Evolutionary conservation across 2,888 invertebrate species (phyloP).

Genomic region (Polydrusus pterygomalis): DNA sequence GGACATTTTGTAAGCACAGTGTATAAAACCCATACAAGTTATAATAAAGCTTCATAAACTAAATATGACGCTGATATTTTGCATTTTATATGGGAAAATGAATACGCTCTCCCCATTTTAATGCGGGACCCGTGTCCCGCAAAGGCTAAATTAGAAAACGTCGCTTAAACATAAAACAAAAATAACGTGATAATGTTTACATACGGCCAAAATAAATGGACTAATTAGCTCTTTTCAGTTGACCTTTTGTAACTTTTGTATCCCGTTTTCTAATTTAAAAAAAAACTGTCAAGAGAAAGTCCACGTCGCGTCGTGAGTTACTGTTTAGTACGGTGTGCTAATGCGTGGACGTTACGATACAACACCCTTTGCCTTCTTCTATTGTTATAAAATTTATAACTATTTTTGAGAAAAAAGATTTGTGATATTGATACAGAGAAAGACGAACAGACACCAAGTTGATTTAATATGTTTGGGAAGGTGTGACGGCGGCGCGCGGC

Average conservation of each 20-base stretch:
- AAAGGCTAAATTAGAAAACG: conserved; percentile 35
- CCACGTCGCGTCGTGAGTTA: too few relatives aligned
- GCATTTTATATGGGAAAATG: conserved; percentile 30
- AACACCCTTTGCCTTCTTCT: too few relatives aligned
- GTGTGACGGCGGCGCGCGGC: too few relatives aligned
- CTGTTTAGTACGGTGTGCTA: too few relatives aligned
- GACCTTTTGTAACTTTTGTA: neutral
- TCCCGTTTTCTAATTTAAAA: too few relatives aligned
- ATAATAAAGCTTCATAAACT: conserved; percentile 32
- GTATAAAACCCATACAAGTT: conserved; percentile 7
- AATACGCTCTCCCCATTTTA: conserved; percentile 37
- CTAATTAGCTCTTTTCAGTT: conserved; percentile 15
- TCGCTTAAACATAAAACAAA: conserved; percentile 13
- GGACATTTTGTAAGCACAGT: neutral
- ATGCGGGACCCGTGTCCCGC: conserved; percentile 28
- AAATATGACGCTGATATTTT: conserved; percentile 28
- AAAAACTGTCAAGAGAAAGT: too few relatives aligned
- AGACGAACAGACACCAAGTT: too few relatives aligned
- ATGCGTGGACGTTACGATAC: too few relatives aligned
- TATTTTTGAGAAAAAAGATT: too few relatives aligned
- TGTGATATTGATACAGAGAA: too few relatives aligned
- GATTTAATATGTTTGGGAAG: too few relatives aligned
- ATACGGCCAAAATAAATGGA: conserved; percentile 19
- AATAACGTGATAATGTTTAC: conserved; percentile 37
- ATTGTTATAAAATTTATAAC: too few relatives aligned